Evolutionary conservation across 2,797 vertebrate species (phyloP).

Genomic region (Pseudochaenichthys georgianus): DNA sequence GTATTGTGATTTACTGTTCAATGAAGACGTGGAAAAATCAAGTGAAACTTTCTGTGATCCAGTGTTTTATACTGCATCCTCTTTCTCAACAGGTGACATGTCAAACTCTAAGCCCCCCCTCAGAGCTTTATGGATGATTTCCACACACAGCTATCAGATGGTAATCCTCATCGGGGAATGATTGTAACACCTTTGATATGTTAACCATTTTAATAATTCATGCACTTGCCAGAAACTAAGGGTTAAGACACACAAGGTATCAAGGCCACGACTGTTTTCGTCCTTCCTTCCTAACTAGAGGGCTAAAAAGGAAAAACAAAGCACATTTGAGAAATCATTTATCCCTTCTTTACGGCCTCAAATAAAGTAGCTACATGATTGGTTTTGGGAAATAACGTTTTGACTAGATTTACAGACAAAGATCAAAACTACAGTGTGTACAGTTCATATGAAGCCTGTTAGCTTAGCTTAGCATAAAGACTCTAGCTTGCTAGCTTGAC

Average conservation of each 20-base stretch:
- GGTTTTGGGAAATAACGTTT: slow-evolving; percentile 6
- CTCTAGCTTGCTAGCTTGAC: not conserved
- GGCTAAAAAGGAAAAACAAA: slow-evolving; percentile 37
- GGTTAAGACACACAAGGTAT: slow-evolving; percentile 30
- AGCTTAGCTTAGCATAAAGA: slow-evolving; percentile 4
- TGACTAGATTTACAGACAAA: not conserved
- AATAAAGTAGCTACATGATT: not conserved
- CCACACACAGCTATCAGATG: slow-evolving; percentile 38
- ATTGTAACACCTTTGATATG: slow-evolving; percentile 55
- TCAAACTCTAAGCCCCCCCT: slow-evolving; percentile 30
- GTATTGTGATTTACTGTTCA: slow-evolving; percentile 78
- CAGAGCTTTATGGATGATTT: slow-evolving; percentile 54
- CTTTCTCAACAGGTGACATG: slow-evolving; percentile 50
- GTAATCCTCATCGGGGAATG: slow-evolving; percentile 40
- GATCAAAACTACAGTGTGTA: not conserved
- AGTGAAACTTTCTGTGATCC: slow-evolving; percentile 72
- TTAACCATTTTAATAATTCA: slow-evolving; percentile 33
- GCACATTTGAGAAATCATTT: slow-evolving; percentile 38
- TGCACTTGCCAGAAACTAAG: slow-evolving; percentile 24
- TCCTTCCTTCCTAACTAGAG: slow-evolving; percentile 4
- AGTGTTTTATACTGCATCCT: slow-evolving; percentile 65
- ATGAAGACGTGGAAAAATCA: slow-evolving; percentile 71
- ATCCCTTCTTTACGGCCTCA: not conserved
- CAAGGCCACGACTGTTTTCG: slow-evolving; percentile 21
- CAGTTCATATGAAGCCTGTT: not conserved